These are phyloP conservation scores for Chloroceryle amazona DNA, from an alignment of 2,797 vertebrate species.

Conservation along the genomic window DNA sequence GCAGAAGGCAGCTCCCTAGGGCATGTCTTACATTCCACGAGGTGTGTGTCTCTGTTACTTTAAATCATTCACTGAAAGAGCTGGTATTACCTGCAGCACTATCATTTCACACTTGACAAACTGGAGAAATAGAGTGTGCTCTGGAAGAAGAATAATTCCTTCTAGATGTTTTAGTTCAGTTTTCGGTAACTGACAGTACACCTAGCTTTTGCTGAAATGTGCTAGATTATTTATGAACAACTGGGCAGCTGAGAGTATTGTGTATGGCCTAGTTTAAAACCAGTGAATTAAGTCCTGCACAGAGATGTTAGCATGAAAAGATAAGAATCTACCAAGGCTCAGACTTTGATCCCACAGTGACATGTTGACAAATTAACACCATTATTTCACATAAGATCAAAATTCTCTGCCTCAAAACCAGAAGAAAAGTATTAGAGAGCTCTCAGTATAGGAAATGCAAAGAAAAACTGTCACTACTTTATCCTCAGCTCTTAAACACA, in stretches of 20 bases:
- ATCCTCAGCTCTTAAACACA: neutral
- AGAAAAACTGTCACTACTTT: neutral
- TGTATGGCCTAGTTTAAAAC: neutral
- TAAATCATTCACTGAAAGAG: neutral
- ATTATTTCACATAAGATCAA: neutral
- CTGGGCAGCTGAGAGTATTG: neutral
- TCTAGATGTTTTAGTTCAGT: neutral
- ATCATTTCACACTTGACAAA: neutral
- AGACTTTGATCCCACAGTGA: neutral
- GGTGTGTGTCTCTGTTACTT: neutral
- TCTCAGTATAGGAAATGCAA: neutral
- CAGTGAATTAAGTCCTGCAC: neutral
- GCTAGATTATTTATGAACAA: slow-evolving; percentile 9
- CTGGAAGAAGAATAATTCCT: neutral
- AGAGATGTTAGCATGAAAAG: neutral
- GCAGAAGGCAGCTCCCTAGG: neutral
- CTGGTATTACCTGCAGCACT: neutral
- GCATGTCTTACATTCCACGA: neutral
- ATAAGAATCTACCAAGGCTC: neutral
- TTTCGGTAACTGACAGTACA: neutral
- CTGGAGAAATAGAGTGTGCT: rapidly evolving
- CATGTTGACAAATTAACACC: neutral
- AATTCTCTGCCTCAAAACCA: neutral
- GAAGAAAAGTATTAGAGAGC: neutral
- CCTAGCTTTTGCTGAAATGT: neutral